Evolutionary conservation across 2,797 vertebrate genomes (phyloP), one percentile per base, ranked within the genome.

Genomic region (Clarias fuscus): DNA sequence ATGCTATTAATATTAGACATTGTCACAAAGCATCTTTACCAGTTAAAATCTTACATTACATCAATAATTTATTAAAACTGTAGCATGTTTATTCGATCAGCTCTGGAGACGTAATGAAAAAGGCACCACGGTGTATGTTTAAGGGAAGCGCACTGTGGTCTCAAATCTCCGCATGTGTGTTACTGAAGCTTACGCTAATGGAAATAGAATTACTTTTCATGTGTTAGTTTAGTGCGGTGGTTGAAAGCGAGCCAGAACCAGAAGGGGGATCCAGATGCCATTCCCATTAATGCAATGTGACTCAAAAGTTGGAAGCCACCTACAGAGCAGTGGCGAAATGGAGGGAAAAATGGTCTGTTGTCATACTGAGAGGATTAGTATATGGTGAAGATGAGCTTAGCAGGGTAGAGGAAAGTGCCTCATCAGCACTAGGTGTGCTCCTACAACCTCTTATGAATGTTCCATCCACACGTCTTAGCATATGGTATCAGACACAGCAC

Each of bases 241-340:
- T 85, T 76, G 82, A 87, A 80, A 64, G 77, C 5, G 48, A 79
- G 90, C 88, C 90, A 90, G 85, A 77, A 85, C 79, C 86, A 59
- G 88, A 91, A 85, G 33, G 67, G 83, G 82, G 84, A 89, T 91
- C 87, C 88, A 91, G 88, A 89, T 90, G 90, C 84, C 90, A 86
- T 90, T 90, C 84, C 87, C 84, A 91, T 92, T 92, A 92, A 90
- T 84, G 85, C 82, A 82, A 89, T 88, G 86, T 88, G 86, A 91
- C 89, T 90, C 88, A 89, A 89, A 88, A 82, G 84, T 88, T 91
- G 88, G 88, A 90, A 90, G 88, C 88, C 89, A 89, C 90, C 88
- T 88, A 90, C 88, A 88, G 87, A 62, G 88, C 67, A 56, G 78
- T 81, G 67, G 86, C n/a, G 70, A 88, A 88, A 87, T 85, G 83